phyloP scores from a whole-genome alignment of 2,113 vertebrate genomes.

The Monarcha castaneiventris region DNA sequence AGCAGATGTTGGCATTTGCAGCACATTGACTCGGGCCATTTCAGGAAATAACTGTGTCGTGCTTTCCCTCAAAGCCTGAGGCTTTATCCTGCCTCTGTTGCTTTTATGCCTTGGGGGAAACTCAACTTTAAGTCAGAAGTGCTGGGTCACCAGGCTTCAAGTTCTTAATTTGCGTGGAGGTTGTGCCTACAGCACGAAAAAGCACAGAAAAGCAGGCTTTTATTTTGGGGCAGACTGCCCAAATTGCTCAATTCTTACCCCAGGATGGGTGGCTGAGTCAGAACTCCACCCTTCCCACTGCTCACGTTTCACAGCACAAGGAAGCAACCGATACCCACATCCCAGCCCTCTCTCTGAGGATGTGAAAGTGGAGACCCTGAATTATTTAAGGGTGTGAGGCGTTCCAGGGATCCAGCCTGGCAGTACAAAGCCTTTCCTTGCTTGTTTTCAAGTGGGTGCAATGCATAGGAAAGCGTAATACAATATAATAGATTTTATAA shows the following conservation, averaged over 20 bases:
- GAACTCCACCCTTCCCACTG: accelerated
- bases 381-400: neutral
- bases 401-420: neutral
- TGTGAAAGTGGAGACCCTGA: neutral
- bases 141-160: neutral
- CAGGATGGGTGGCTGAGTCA: neutral
- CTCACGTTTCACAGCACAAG: neutral
- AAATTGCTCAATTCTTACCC: neutral
- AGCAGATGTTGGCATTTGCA: neutral
- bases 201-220: neutral
- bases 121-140: neutral
- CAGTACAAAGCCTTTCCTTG: neutral
- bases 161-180: neutral
- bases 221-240: neutral
- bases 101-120: neutral
- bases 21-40: neutral
- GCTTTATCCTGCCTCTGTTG: neutral
- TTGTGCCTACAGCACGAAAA: too few species aligned
- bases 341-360: neutral
- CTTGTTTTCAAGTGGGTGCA: neutral
- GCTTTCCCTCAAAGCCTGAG: neutral
- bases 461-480: accelerated
- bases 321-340: neutral
- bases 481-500: too few species aligned
- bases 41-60: neutral